Evolutionary conservation across 2,888 invertebrate species (phyloP).

Genomic region (Graphium colonna): DNA sequence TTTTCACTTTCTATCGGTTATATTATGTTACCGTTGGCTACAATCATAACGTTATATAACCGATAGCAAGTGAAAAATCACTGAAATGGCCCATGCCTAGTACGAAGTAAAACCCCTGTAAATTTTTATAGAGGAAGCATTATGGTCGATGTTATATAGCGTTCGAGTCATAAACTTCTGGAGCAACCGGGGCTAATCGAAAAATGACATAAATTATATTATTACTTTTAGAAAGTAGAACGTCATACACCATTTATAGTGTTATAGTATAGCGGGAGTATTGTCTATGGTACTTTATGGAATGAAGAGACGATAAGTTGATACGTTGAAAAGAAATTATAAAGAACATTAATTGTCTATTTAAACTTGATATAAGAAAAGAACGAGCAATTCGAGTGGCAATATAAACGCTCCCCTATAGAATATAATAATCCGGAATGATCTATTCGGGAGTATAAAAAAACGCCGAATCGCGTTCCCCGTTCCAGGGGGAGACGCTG

Average conservation of each 20-base stretch:
- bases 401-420: constrained; percentile 52
- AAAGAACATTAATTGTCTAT: neutral
- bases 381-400: constrained; percentile 23
- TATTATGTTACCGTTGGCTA: too few species aligned
- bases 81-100: too few species aligned
- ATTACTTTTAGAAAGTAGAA: too few species aligned
- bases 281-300: too few species aligned
- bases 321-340: too few species aligned
- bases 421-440: constrained; percentile 63
- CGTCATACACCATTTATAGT: too few species aligned
- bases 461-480: constrained; percentile 44
- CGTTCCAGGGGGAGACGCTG: constrained; percentile 46
- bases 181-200: neutral
- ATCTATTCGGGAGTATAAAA: constrained; percentile 55
- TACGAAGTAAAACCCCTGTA: neutral
- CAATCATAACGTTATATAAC: too few species aligned
- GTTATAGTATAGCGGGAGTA: too few species aligned
- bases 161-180: neutral
- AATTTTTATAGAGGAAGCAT: neutral
- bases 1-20: too few species aligned
- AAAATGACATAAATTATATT: too few species aligned
- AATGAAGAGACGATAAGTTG: too few species aligned
- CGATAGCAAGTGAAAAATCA: too few species aligned
- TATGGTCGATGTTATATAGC: neutral
- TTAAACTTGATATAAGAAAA: neutral